phyloP scores from a whole-genome alignment of 35 echinoderm and acorn worm species.

The Lytechinus variegatus region DNA sequence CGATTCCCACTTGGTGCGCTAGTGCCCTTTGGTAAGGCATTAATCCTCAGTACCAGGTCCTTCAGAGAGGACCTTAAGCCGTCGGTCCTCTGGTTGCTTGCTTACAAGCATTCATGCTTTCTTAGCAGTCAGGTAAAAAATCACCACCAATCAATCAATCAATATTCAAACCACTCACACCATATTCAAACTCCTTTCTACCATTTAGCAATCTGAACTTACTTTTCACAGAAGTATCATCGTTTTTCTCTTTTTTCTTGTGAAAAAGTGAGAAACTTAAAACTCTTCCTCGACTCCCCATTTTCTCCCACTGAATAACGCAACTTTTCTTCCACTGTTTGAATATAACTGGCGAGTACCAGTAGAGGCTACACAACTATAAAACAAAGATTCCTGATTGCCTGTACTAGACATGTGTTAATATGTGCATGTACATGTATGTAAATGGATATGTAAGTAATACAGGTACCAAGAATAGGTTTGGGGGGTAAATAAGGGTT shows the following conservation, averaged over 20 bases:
- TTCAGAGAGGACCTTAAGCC: too few relatives aligned
- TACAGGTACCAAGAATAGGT: background rate
- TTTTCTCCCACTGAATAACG: background rate
- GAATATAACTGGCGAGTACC: background rate
- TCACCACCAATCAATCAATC: too few relatives aligned
- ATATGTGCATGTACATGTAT: background rate
- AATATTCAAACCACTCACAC: too few relatives aligned
- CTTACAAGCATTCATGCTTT: too few relatives aligned
- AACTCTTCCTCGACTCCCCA: background rate
- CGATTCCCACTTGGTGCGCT: too few relatives aligned
- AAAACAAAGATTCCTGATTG: background rate
- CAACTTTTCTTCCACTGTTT: background rate
- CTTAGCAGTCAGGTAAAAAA: too few relatives aligned
- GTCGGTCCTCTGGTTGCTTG: too few relatives aligned
- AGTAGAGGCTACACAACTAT: background rate
- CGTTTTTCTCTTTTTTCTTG: background rate
- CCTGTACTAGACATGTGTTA: background rate
- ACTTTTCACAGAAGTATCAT: background rate
- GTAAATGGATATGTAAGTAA: background rate
- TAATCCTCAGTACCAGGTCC: too few relatives aligned
- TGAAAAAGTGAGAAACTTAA: background rate
- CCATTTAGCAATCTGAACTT: background rate
- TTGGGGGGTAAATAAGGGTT: background rate
- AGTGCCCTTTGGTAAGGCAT: too few relatives aligned
- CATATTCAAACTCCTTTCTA: too few relatives aligned